Evolutionary conservation across 2,888 invertebrate genomes (phyloP), one percentile per base, ranked within the genome.

Genomic region (Agrotis exclamationis): DNA sequence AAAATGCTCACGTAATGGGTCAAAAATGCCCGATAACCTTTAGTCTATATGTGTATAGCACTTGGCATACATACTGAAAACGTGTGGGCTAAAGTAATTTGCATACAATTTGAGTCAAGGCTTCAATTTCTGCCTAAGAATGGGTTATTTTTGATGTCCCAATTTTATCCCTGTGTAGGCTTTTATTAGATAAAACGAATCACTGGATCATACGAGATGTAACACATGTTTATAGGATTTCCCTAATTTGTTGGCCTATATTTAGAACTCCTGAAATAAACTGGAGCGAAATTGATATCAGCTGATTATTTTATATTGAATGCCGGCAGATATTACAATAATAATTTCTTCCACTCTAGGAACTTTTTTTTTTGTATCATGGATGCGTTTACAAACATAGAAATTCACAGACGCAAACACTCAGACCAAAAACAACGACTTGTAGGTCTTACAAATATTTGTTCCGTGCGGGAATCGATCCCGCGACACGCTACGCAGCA

Each of bases 21-120:
- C 24, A 7, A 53, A 33, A 67, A 20, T 14, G 50, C 7, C 9
- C 9, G 9, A 11, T 11, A 11, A 39, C 39, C 39, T 39, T 39
- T 39, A 0, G 28, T 45, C 33, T 76, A 45, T 16, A 47, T 65
- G 58, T 33, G 24, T 24, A 22, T 24, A 6, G 9, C 16, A 44
- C 13, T 45, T 48, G 14, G 22, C 22, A 56, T 1, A 58, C 16
- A 13, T 45, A 45, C 22, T 24, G 48, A 73, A 45, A 39, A 50
- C 33, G 65, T 22, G 60, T 75, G 24, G 57, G 64, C 7, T 39
- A 33, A 63, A 67, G 28, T 33, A 75, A 81, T 78, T 76, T 81
- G 24, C 81, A 67, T 80, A 70, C 44, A 59, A 70, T 66, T 76
- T 57, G 20, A 24, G 50, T 18, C 54, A 51, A 62, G 33, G 53